A percentile compares a stretch with the other conserved stretches of the same genome.
Conservation (phyloP, 2,888 invertebrate species). For the Apamea sordens region DNA sequence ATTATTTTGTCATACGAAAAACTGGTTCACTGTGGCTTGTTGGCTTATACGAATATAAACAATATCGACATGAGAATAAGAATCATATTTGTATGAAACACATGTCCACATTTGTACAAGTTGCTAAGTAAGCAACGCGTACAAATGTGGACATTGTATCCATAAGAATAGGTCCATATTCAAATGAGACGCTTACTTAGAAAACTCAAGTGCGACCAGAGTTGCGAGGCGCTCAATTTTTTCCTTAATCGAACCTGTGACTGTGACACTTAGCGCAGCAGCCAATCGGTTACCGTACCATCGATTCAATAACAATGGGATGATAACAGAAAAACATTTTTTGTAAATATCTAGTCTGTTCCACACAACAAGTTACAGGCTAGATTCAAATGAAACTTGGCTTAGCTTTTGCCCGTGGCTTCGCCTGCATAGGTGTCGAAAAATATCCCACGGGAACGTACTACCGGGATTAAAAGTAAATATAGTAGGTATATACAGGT, state of each 20-base stretch:
- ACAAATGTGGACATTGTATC: background rate
- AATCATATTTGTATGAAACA: background rate
- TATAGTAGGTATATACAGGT: no score
- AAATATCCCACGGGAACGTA: no score
- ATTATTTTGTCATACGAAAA: background rate
- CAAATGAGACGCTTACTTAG: background rate
- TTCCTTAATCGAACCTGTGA: background rate
- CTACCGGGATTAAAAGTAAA: no score
- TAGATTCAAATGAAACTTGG: no score
- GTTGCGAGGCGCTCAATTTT: background rate
- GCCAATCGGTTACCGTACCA: no score
- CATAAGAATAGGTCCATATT: background rate
- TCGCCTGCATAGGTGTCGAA: no score
- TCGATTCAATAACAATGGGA: background rate
- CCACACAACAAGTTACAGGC: no score
- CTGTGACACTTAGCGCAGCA: background rate
- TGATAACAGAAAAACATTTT: background rate
- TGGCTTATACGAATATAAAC: background rate
- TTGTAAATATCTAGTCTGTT: no score
- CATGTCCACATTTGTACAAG: no score
- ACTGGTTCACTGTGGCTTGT: background rate
- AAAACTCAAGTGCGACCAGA: background rate
- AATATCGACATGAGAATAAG: background rate
- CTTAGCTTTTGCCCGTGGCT: no score
- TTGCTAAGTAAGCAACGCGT: background rate